Percentiles rank a stretch among this genome's conserved stretches.
Evolutionary conservation across 2,797 vertebrate genomes (phyloP).

Genomic region (Pantherophis alleghaniensis): DNA sequence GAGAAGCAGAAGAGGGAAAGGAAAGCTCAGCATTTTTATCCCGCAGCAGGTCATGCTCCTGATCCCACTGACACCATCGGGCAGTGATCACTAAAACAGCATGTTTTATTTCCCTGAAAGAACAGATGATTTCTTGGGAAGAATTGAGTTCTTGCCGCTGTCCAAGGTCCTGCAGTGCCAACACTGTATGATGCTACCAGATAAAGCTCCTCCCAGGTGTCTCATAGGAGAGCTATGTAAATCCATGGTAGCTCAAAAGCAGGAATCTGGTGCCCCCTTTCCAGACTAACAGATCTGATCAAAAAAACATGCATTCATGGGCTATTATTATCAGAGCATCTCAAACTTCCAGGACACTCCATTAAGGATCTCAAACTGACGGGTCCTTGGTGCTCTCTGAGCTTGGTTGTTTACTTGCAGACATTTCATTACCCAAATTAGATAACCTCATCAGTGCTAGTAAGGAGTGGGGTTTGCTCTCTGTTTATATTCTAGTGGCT

Average conservation of each 20-base stretch:
- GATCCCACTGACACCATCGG: neutral
- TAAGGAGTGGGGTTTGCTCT: neutral
- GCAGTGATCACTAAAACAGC: neutral
- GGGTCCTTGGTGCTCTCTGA: neutral
- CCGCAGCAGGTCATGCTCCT: neutral
- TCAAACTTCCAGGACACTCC: neutral
- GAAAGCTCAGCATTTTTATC: neutral
- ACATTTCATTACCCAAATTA: neutral
- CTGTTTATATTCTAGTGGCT: neutral
- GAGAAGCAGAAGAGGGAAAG: neutral
- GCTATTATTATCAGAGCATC: neutral
- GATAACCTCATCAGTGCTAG: neutral
- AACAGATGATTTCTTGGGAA: too few relatives aligned
- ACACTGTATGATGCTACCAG: neutral
- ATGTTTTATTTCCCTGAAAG: neutral
- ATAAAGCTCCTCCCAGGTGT: neutral
- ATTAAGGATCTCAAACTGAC: neutral
- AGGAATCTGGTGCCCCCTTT: neutral
- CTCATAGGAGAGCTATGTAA: neutral
- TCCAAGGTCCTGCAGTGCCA: constrained; percentile 3
- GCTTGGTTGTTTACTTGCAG: neutral
- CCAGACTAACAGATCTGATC: neutral
- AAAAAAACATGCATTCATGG: neutral
- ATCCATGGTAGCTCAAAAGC: neutral
- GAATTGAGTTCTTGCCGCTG: neutral